Conservation (phyloP, 1,140 invertebrate genomes). For the Drosophila melanica region DNA sequence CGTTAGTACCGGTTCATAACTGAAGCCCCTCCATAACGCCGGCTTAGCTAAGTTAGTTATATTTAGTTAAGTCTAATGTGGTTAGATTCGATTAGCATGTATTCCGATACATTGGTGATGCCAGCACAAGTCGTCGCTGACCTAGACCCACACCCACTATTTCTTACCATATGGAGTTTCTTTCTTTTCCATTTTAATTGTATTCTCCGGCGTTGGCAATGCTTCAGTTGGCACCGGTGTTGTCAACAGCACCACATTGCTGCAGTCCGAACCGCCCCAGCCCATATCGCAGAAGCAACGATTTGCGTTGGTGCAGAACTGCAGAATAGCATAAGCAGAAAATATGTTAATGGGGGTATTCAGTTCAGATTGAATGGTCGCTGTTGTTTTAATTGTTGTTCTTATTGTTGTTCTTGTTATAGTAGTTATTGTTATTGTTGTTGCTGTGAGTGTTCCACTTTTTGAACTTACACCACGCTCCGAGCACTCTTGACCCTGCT, state of each 20-base stretch:
- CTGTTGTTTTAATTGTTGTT: background rate
- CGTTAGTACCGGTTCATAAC: constrained; percentile 21
- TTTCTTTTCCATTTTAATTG: constrained; percentile 91
- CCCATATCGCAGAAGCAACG: constrained; percentile 95
- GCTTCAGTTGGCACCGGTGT: constrained; percentile 85
- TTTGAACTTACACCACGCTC: constrained; percentile 92
- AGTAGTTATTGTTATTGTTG: constrained; percentile 2
- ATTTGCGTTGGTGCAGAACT: constrained; percentile 97
- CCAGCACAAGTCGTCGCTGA: background rate
- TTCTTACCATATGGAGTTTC: constrained; percentile 95
- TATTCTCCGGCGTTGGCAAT: constrained; percentile 82
- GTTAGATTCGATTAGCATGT: constrained; percentile 26
- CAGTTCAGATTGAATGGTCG: constrained; percentile 1
- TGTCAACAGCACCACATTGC: constrained; percentile 88
- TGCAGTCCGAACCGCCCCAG: constrained; percentile 96
- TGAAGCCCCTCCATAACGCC: constrained; percentile 35
- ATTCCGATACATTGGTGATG: constrained; percentile 8
- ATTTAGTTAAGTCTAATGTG: constrained; percentile 32
- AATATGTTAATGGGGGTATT: constrained; percentile 12
- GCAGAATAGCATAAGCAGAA: constrained; percentile 42
- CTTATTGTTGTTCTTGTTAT: background rate
- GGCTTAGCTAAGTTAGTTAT: constrained; percentile 41
- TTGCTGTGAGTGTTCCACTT: constrained; percentile 23
- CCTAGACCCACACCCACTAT: constrained; percentile 51
- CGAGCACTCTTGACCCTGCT: constrained; percentile 95